Base-by-base conservation (phyloP, 1,140 invertebrate genomes). In the Stegodyphus mimosarum region DNA sequence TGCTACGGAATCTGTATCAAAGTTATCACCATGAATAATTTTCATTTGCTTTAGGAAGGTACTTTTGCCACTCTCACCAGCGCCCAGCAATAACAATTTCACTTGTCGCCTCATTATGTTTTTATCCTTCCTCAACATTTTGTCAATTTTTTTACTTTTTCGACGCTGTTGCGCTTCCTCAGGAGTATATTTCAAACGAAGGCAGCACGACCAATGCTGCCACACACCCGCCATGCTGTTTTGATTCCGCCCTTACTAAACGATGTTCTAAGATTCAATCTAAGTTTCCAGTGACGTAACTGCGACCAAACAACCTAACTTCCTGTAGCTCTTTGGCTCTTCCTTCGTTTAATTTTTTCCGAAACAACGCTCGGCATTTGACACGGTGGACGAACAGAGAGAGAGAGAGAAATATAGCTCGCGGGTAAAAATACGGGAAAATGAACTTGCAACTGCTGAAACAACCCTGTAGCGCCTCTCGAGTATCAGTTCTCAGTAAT, bases 21-120 rank as follows among this genome's bases (percentile, higher is more conserved):
- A 99, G 90, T 96, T 95, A 87, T 97, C 93, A 87, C 97, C 96
- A 91, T 99, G 97, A 90, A 99, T 99, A 90, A 99, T 99, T 90
- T 96, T 94, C 98, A 99, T 99, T 93, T 99, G 98, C 92, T 99
- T 99, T 83, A 99, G 93, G 92, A 99, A 98, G 89, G 98, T 99
- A 88, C 96, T 97, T 92, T 98, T 98, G 88, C 97, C 97, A 91
- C 95, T 96, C 92, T 98, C 97, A 88, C 97, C 97, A 89, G 96
- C 95, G 87, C 96, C 96, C 60, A 97, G 92, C 66, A 97, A 90
- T 84, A 97, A 90, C 66, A 97, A 92, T 91, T 96, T 96, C 66
- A 98, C 95, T 81, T 92, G 90, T 90, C 94, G 92, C 79, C 93
- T 92, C 75, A 91, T 90, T n/a, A 89, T 89, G 69, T 89, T 84